Conservation (phyloP, 2,797 vertebrate genomes). For the Menidia menidia region DNA sequence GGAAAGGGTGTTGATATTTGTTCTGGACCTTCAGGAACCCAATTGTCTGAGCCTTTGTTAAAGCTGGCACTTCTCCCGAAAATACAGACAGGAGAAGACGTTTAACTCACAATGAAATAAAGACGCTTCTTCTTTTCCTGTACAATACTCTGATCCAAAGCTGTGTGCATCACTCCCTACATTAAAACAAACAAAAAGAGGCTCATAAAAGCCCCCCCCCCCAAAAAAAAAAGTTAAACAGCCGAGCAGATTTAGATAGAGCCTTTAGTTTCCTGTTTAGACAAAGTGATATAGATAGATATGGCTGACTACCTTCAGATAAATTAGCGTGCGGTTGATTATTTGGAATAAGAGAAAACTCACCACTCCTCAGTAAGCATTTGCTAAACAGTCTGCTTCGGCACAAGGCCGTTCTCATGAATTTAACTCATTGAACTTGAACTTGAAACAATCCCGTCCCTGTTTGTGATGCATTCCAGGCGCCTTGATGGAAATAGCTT, state of each 20-base stretch:
- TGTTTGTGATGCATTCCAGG: conserved; percentile 7
- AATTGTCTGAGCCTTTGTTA: conserved; percentile 1
- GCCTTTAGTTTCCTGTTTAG: conserved; percentile 1
- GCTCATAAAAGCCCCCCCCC: neutral
- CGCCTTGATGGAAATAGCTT: neutral
- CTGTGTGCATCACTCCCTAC: conserved; percentile 1
- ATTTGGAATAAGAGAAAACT: neutral
- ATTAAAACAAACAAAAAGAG: neutral
- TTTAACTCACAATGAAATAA: neutral
- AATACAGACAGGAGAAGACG: neutral
- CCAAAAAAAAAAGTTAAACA: no score
- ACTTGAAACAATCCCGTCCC: neutral
- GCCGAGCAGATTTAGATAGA: conserved; percentile 1
- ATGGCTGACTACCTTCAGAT: no score
- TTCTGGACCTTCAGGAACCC: conserved; percentile 1
- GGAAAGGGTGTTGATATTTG: conserved; percentile 24
- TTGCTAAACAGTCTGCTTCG: conserved; percentile 24
- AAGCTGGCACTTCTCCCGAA: conserved; percentile 11
- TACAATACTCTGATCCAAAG: neutral
- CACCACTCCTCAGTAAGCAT: conserved; percentile 24
- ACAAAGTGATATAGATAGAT: neutral
- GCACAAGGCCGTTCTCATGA: neutral
- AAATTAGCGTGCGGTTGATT: neutral
- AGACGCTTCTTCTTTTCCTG: neutral
- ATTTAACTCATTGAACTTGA: neutral